These are phyloP conservation scores for Dastarcus helophoroides DNA, from an alignment of 2,888 invertebrate species.

Conservation along the genomic window DNA sequence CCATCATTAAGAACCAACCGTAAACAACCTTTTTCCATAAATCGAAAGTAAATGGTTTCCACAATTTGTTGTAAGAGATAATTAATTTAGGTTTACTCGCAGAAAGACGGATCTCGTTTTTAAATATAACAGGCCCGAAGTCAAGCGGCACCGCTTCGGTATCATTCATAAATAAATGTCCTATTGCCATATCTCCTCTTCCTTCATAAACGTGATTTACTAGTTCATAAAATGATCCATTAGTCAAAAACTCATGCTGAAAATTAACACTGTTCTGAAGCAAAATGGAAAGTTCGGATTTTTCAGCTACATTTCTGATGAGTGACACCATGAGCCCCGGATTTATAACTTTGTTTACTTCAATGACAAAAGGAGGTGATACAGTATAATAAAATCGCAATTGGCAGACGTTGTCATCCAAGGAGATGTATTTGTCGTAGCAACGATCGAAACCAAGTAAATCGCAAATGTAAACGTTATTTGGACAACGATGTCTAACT, in stretches of 20 bases:
- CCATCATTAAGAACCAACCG: not conserved
- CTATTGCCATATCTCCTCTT: not conserved
- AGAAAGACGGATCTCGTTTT: not conserved
- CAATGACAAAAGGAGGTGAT: not conserved
- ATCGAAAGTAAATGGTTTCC: not conserved
- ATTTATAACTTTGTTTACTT: not conserved
- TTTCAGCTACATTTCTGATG: not conserved
- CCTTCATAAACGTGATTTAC: not conserved
- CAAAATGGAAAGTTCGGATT: not conserved
- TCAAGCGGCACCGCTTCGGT: not conserved
- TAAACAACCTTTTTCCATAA: not conserved
- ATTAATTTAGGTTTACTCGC: not conserved
- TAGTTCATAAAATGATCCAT: not conserved
- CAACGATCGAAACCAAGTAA: too few relatives aligned
- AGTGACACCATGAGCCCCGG: not conserved
- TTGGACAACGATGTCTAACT: too few relatives aligned
- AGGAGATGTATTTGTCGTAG: too few relatives aligned
- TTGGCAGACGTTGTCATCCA: not conserved
- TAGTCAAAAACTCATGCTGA: not conserved
- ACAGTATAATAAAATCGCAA: not conserved
- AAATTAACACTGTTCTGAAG: not conserved
- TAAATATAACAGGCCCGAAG: not conserved
- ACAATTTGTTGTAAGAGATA: not conserved
- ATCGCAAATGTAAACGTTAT: too few relatives aligned
- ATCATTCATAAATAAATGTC: slow-evolving; percentile 1